Evolutionary conservation across 2,797 vertebrate genomes (phyloP).

Genomic region (Ispidina picta): DNA sequence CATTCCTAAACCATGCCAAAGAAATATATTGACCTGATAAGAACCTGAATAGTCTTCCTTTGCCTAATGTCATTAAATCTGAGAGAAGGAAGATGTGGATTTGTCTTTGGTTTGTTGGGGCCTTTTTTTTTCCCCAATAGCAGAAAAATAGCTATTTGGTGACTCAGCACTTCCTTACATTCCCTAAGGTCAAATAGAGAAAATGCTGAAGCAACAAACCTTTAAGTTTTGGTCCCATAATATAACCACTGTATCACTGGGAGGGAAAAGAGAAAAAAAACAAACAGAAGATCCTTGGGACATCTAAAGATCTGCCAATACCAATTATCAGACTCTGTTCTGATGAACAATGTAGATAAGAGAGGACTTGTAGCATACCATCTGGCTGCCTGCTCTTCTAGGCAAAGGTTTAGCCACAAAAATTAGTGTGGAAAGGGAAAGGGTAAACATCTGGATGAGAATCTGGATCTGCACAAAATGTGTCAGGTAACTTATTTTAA

Average conservation of each 20-base stretch:
- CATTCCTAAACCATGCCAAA: background rate
- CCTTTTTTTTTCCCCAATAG: background rate
- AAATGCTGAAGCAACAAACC: background rate
- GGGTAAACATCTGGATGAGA: background rate
- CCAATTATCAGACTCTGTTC: background rate
- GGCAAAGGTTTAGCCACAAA: background rate
- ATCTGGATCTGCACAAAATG: background rate
- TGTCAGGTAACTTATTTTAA: background rate
- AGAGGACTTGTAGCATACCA: background rate
- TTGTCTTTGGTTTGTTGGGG: background rate
- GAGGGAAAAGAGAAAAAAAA: background rate
- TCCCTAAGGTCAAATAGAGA: background rate
- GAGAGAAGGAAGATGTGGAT: background rate
- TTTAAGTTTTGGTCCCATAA: background rate
- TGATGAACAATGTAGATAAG: background rate
- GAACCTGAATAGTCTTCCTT: background rate
- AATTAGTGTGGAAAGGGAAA: background rate
- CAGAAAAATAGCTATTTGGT: background rate
- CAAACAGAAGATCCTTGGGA: background rate
- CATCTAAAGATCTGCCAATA: background rate
- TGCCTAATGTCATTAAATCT: background rate
- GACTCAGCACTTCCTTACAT: background rate
- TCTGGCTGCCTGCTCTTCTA: background rate
- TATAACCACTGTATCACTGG: background rate
- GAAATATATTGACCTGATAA: background rate